A percentile compares a stretch with the other conserved stretches of the same genome.
Evolutionary conservation across 2,888 invertebrate species (phyloP).

Genomic region (Thalpophila matura): DNA sequence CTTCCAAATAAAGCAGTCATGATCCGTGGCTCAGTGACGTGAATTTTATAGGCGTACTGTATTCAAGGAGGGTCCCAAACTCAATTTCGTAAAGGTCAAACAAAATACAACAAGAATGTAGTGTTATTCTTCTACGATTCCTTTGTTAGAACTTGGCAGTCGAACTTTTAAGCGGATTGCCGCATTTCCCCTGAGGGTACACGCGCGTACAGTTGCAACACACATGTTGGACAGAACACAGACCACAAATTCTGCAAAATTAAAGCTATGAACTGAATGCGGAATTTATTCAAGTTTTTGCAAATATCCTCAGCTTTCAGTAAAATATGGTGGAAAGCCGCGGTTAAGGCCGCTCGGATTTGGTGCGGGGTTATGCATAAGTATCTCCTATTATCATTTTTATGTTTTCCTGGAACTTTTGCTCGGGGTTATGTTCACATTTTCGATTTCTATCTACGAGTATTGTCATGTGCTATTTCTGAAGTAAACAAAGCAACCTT

Average conservation of each 20-base stretch:
- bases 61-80: constrained; percentile 22
- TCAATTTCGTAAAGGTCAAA: constrained; percentile 47
- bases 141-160: constrained; percentile 21
- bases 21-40: constrained; percentile 34
- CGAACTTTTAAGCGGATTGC: constrained; percentile 27
- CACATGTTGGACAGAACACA: constrained; percentile 29
- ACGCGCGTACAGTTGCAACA: constrained; percentile 29
- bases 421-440: neutral
- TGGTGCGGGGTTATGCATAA: constrained; percentile 21
- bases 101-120: constrained; percentile 27
- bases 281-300: constrained; percentile 38
- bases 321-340: constrained; percentile 34
- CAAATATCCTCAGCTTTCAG: constrained; percentile 16
- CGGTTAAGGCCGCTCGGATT: constrained; percentile 23
- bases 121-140: constrained; percentile 31
- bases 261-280: constrained; percentile 36
- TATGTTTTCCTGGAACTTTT: constrained; percentile 4
- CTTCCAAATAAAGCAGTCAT: constrained; percentile 47
- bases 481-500: neutral
- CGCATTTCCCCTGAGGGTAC: constrained; percentile 20
- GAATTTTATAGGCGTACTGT: constrained; percentile 28
- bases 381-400: constrained; percentile 23
- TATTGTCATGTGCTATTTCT: neutral
- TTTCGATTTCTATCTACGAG: constrained; percentile 5
- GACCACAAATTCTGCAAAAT: constrained; percentile 24